Evolutionary conservation across 1,140 invertebrate species (phyloP).

Genomic region (Trigoniulus corallinus): DNA sequence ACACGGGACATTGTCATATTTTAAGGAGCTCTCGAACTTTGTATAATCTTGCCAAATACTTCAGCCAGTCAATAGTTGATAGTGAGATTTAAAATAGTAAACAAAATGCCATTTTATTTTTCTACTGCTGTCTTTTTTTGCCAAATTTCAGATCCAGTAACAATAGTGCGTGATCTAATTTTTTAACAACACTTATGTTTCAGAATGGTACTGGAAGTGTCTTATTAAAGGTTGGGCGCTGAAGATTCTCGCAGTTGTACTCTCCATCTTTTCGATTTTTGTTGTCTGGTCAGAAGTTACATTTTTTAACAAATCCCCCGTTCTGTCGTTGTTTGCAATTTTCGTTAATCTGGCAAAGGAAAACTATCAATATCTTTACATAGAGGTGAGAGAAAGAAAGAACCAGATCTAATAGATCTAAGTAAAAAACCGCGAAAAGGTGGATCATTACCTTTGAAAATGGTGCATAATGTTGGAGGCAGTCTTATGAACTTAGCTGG

Average conservation of each 20-base stretch:
- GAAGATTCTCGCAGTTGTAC: constrained; percentile 49
- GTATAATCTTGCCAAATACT: no score
- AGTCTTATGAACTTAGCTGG: constrained; percentile 70
- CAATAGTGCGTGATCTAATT: background rate
- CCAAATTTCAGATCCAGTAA: no score
- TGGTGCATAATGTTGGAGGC: constrained; percentile 54
- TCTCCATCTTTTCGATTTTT: constrained; percentile 61
- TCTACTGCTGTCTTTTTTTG: no score
- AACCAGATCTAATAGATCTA: constrained; percentile 58
- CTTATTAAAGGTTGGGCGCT: constrained; percentile 53
- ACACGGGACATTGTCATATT: no score
- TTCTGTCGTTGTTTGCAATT: constrained; percentile 86
- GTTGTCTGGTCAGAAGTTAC: constrained; percentile 98
- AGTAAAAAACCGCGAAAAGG: constrained; percentile 74
- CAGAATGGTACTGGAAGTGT: constrained; percentile 95
- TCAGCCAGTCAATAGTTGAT: no score
- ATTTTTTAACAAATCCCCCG: constrained; percentile 81
- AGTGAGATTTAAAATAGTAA: no score
- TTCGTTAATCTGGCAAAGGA: constrained; percentile 64
- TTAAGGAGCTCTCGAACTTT: no score
- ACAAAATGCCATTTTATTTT: no score
- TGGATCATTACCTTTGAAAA: constrained; percentile 56
- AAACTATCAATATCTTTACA: constrained; percentile 82
- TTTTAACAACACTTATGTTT: constrained; percentile 18
- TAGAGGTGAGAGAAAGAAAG: constrained; percentile 75